These are phyloP conservation scores for Noctua comes DNA, from an alignment of 2,888 invertebrate species.

Conservation along the genomic window DNA sequence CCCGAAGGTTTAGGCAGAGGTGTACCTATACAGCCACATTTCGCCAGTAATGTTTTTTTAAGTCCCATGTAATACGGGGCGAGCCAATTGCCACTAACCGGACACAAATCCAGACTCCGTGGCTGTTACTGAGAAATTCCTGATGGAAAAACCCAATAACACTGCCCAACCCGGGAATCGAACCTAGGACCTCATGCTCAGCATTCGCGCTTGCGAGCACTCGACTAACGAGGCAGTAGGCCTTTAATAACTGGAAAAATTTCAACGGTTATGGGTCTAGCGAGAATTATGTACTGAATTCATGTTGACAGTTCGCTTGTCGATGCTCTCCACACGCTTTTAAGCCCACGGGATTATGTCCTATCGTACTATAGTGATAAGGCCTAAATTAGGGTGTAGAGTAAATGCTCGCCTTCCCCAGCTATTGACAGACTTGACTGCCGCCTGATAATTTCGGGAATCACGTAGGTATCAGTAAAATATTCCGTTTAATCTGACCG, in stretches of 20 bases:
- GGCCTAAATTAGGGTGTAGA: slow-evolving; percentile 1
- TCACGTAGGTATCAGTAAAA: slow-evolving; percentile 34
- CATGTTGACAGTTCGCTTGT: neutral
- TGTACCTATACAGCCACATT: no score
- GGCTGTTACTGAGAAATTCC: neutral
- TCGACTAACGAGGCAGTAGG: neutral
- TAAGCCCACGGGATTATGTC: slow-evolving; percentile 10
- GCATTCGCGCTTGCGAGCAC: neutral
- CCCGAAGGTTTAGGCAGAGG: no score
- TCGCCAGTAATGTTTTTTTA: no score
- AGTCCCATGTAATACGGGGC: no score
- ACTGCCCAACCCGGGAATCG: neutral
- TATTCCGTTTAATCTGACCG: slow-evolving; percentile 18
- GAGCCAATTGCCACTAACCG: no score
- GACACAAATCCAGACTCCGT: no score
- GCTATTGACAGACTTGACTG: slow-evolving; percentile 15
- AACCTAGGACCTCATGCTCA: neutral
- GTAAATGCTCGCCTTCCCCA: slow-evolving; percentile 6
- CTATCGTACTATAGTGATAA: slow-evolving; percentile 26
- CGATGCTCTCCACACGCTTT: neutral
- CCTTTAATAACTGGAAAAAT: neutral
- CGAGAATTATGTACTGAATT: neutral
- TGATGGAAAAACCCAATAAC: neutral
- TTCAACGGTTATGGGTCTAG: neutral
- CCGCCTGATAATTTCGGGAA: slow-evolving; percentile 20